Base-by-base conservation (phyloP, 64 coral and sea anemone species). In the Montipora cactus region DNA sequence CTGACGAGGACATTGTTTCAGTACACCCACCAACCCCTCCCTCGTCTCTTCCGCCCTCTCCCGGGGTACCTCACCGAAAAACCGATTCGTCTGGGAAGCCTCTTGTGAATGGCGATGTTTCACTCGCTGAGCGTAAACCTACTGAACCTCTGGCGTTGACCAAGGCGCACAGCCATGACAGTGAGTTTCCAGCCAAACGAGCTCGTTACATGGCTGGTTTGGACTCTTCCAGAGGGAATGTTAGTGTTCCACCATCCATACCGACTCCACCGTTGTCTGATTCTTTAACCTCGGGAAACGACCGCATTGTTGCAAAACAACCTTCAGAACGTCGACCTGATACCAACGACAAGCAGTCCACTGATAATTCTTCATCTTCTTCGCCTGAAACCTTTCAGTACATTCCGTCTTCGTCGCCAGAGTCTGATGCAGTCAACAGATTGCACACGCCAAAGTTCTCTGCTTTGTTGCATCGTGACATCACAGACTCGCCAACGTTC, bases 381-480 rank as follows among this genome's bases (percentile, higher is more conserved):
- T 98, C 96, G 77, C 93, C 96, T n/a, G 92, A 94, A 55, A 92
- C 92, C 47, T 67, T 95, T 25, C 96, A 98, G 49, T 98, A 98
- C 49, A 81, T 98, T 44, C 85, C 93, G 20, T 98, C 96, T 21
- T 98, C 96, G 25, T 98, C 96, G 88, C 96, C 96, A 5, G 96
- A 98, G 71, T 94, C 85, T 20, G 96, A 98, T 69, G 89, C 96
- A 53, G 73, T 91, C 55, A 98, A 92, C 49, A 98, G 79, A 89
- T 58, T 75, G 1, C 89, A 95, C 77, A 98, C 83, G 45, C 96
- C 93, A 12, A 95, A 67, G 18, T 98, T 79, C 91, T 82, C 89
- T 4, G 93, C 96, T 45, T 89, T 98, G 13, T 75, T 90, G 14
- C 92, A 95, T 76, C 89, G 96, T 68, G 76, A 92, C 23, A 74